Evolutionary conservation across 1,140 invertebrate species (phyloP), one percentile per base, ranked within the genome.

Genomic region (Calliopsis andreniformis): DNA sequence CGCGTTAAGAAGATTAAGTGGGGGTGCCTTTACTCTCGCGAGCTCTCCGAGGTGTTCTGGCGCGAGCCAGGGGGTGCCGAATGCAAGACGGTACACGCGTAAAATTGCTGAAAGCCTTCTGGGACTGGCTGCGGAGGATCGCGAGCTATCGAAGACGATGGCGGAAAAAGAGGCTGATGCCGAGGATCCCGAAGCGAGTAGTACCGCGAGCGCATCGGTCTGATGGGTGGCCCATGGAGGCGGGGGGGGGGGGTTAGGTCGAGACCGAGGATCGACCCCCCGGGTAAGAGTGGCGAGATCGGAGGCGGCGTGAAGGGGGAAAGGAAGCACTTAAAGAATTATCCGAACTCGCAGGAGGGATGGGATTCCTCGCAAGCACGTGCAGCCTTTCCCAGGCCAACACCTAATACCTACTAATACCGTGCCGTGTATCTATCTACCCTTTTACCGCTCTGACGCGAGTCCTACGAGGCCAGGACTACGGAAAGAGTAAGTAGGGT

Each of bases 351-450:
- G 85, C 86, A 87, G 87, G 80, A 87, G 87, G 89, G 88, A 88
- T 88, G 86, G 87, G 86, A 79, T 85, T 89, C 84, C 84, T 88
- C 87, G 80, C 82, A 75, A 83, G 88, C 90, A 92, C 89, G 91
- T 92, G 91, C 90, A 86, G 84, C 82, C 83, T 88, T 92, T 92
- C 91, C 90, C 91, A 91, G 90, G 89, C 90, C 90, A 90, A 92
- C 89, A 91, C 91, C 90, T 92, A 92, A 92, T 91, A 91, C 91
- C 89, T 91, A 92, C 91, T 92, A 92, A 92, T 92, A 90, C 91
- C 84, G 87, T 89, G 85, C 88, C 89, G 89, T 92, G 90, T 91
- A 91, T 92, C 89, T 90, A 90, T 91, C 89, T 92, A 91, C 89
- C 90, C 90, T 91, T 91, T 91, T 91, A 91, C 90, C 88, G 88